Evolutionary conservation across 2,113 vertebrate species (phyloP).

Genomic region (Corythoichthys intestinalis): DNA sequence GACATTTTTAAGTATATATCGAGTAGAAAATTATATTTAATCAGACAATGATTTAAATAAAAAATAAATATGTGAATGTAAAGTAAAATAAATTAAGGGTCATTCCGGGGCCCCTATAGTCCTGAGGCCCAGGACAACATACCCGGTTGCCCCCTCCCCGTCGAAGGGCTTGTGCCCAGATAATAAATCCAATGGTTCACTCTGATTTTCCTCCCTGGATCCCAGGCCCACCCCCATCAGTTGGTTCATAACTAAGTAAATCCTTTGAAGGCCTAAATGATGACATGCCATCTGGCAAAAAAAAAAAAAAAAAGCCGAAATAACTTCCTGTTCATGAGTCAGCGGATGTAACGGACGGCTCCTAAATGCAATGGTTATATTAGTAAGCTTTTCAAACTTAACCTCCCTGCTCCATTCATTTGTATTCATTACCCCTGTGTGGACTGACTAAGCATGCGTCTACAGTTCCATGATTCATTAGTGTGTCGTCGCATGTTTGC

Average conservation of each 20-base stretch:
- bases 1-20: too few species aligned
- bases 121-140: too few species aligned
- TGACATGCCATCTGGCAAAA: neutral
- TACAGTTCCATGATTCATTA: neutral
- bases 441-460: slow-evolving; percentile 1
- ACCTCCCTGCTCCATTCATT: slow-evolving; percentile 7
- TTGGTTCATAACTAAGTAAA: neutral
- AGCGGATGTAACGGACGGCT: slow-evolving; percentile 26
- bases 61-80: too few species aligned
- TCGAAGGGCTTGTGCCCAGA: too few species aligned
- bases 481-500: neutral
- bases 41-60: too few species aligned
- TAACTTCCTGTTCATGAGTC: slow-evolving; percentile 41
- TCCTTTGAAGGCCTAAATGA: neutral
- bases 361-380: slow-evolving; percentile 7
- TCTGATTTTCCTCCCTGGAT: too few species aligned
- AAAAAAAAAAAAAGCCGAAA: slow-evolving; percentile 19
- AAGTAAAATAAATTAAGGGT: too few species aligned
- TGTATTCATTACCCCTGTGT: slow-evolving; percentile 5
- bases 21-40: too few species aligned
- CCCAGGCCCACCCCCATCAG: too few species aligned
- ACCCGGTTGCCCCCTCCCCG: too few species aligned
- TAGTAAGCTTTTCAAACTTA: slow-evolving; percentile 6
- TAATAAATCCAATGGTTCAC: too few species aligned
- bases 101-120: too few species aligned